Conservation (phyloP, 2,113 vertebrate genomes). For the Nannobrachium achirus region DNA sequence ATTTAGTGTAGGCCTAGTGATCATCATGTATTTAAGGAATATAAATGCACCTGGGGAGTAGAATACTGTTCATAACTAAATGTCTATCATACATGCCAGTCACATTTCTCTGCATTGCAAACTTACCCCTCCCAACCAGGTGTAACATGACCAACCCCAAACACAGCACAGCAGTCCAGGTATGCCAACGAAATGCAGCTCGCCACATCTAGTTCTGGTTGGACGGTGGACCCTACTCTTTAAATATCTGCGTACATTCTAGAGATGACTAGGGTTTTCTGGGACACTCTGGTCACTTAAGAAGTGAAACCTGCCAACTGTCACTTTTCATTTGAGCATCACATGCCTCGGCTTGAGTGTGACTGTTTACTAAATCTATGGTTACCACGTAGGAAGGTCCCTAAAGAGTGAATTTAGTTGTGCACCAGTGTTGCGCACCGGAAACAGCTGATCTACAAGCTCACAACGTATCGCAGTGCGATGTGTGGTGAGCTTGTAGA, state of each 20-base stretch:
- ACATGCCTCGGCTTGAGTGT: constrained; percentile 27
- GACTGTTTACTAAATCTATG: background rate
- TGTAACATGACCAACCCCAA: constrained; percentile 53
- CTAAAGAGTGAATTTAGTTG: too few relatives aligned
- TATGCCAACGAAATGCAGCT: background rate
- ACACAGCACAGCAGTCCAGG: constrained; percentile 35
- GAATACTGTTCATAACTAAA: too few relatives aligned
- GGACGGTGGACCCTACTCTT: background rate
- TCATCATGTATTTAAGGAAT: too few relatives aligned
- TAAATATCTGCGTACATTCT: background rate
- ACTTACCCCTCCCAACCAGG: constrained; percentile 52
- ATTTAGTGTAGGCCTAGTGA: too few relatives aligned
- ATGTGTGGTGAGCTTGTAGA: too few relatives aligned
- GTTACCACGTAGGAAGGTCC: constrained; percentile 30
- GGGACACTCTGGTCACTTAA: background rate
- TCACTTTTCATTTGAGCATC: constrained; percentile 44
- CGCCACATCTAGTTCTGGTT: constrained; percentile 48
- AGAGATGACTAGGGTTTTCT: background rate
- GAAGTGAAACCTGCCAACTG: constrained; percentile 25
- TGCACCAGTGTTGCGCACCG: too few relatives aligned
- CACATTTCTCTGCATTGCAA: background rate
- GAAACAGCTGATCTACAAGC: too few relatives aligned
- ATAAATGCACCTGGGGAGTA: background rate
- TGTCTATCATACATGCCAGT: too few relatives aligned
- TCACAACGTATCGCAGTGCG: too few relatives aligned